Evolutionary conservation across 2,888 invertebrate genomes (phyloP), one percentile per base, ranked within the genome.

Genomic region (Aspidiotus rigidus): DNA sequence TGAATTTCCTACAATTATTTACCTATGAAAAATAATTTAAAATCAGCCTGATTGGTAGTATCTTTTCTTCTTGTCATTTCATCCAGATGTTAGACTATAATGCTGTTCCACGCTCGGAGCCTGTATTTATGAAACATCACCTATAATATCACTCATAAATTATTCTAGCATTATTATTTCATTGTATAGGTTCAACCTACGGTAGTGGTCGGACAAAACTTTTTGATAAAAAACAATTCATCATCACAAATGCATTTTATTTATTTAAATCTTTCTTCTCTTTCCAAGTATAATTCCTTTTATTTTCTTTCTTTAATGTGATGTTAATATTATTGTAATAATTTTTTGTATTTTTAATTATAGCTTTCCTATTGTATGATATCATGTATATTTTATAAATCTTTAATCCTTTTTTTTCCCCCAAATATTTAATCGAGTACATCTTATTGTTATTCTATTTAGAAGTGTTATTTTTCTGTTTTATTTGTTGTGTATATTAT

Each of bases 391-490:
- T 57, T 59, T 59, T 59, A 53, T 60, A 59, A 54, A 60, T 11
- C 16, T n/a, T n/a, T 57, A 57, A 16, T 15, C 16, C 16, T 55
- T n/a, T 28, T 28, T 28, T 28, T 28, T 28, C 5, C 5, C 5
- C 5, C 28, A 28, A 28, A 28, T 28, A 28, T 28, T 64, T 53
- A 64, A 53, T n/a, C 55, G 40, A 53, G 42, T 57, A 42, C 9
- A 54, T 60, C 39, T 62, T 62, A 49, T 67, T 67, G 49, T 67
- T 67, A 44, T 62, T 67, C 49, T 49, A 67, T 67, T 60, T 60
- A 60, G 56, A 67, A 44, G 60, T 67, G 67, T 67, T 67, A 67
- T 67, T 60, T 57, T 64, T 64, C 42, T 60, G 60, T 67, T 60
- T 67, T 67, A 60, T 59, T 44, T 53, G 67, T 60, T 49, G 49